Base-by-base conservation (phyloP, 2,113 vertebrate genomes). In the Zapornia atra region DNA sequence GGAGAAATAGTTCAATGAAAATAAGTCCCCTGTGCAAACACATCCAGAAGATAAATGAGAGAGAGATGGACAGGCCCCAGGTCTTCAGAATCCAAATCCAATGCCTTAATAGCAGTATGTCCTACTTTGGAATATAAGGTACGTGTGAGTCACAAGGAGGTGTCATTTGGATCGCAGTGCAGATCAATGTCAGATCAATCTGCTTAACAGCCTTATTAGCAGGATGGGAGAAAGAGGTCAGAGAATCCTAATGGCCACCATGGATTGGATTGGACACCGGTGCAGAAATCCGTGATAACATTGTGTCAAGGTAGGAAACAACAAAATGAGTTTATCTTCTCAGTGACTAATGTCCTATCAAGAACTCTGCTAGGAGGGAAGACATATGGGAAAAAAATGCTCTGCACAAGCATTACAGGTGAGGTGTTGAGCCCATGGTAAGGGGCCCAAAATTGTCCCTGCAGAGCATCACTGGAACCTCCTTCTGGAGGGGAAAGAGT, bases 251-350 rank as follows among this genome's bases (percentile, higher is more conserved):
- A 70, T 28, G 46, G 51, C 9, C 31, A 12, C 19, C 11, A 2
- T 4, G 7, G 9, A 12, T 1, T 82, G n/a, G 48, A 87, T 1
- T 82, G n/a, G 48, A 87, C 33, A 15, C 5, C 20, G 42, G 25
- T 50, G 20, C 25, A 86, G 40, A 81, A 73, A 48, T 40, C 15
- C 48, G 17, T 38, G 26, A 69, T 38, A 54, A 25, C 12, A 20
- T 10, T 0, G 0, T 1, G 44, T 19, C 44, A 31, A 40, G 11
- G 18, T 22, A 79, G 18, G 5, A 50, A 89, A 78, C 4, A 66
- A 24, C n/a, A 81, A 59, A 76, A 72, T 17, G 26, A 1, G 6
- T 63, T 80, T 63, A 50, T 36, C 18, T 36, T 76, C 44, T 42
- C 13, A 64, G 22, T 26, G 38, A 8, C 10, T 25, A 11, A 92